Evolutionary conservation across 2,113 vertebrate genomes (phyloP).

Genomic region (Ptilonorhynchus violaceus): DNA sequence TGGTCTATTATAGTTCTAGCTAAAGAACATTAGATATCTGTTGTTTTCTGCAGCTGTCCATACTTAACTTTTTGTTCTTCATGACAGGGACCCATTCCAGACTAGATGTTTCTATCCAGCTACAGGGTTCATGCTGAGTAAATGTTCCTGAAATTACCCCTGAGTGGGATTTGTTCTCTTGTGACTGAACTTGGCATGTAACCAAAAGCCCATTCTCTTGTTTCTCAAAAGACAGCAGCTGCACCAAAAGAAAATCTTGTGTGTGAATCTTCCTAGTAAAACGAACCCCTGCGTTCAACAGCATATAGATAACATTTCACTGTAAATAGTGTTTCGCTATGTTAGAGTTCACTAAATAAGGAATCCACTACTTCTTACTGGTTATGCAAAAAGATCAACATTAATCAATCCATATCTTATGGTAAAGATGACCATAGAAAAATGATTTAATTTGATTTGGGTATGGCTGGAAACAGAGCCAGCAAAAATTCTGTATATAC

Average conservation of each 20-base stretch:
- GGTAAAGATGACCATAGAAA: neutral
- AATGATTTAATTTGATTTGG: neutral
- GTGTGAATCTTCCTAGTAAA: neutral
- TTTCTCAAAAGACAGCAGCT: neutral
- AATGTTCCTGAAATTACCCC: neutral
- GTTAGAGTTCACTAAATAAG: neutral
- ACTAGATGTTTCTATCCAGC: neutral
- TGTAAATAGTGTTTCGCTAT: neutral
- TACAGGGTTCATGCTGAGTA: neutral
- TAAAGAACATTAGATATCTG: neutral
- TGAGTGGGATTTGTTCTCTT: neutral
- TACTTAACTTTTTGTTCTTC: neutral
- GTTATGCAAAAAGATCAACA: neutral
- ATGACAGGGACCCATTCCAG: neutral
- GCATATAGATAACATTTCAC: neutral
- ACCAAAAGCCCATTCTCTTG: neutral
- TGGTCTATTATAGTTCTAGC: neutral
- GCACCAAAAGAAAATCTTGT: neutral
- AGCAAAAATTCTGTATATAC: neutral
- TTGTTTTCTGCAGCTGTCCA: neutral
- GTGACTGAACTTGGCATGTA: neutral
- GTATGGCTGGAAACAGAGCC: neutral
- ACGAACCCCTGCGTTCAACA: neutral
- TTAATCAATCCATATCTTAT: neutral
- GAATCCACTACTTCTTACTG: neutral